phyloP scores from a whole-genome alignment of 2,113 vertebrate genomes.

The Glaucidium brasilianum region DNA sequence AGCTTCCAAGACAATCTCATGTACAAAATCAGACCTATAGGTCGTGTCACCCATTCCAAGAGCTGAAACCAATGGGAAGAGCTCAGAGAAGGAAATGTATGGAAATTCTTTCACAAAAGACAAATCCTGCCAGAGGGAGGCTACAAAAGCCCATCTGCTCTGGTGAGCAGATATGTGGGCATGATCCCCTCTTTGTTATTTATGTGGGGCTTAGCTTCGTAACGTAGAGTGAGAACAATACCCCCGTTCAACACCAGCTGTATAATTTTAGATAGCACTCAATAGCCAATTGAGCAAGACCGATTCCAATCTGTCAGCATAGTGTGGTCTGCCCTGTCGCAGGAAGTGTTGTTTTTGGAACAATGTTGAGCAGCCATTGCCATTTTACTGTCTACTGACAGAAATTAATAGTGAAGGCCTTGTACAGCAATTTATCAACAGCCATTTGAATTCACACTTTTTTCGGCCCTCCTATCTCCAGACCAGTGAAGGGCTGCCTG shows the following conservation, averaged over 20 bases:
- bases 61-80: neutral
- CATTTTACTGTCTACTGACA: conserved; percentile 84
- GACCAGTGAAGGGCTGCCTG: conserved; percentile 52
- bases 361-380: conserved; percentile 72
- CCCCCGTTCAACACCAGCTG: conserved; percentile 67
- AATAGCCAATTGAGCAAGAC: conserved; percentile 72
- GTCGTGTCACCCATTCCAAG: neutral
- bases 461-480: conserved; percentile 66
- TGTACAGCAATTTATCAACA: conserved; percentile 80
- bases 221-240: conserved; percentile 65
- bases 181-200: conserved; percentile 26
- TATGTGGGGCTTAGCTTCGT: conserved; percentile 27
- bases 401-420: conserved; percentile 83
- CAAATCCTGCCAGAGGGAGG: neutral
- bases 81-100: neutral
- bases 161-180: neutral
- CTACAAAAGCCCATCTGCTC: conserved; percentile 15
- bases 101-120: conserved; percentile 21
- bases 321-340: conserved; percentile 78
- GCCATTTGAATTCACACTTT: conserved; percentile 72
- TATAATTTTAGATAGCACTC: conserved; percentile 74
- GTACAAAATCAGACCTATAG: neutral
- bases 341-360: conserved; percentile 91
- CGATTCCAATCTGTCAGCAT: conserved; percentile 82
- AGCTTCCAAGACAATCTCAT: neutral